Evolutionary conservation across 2,888 invertebrate genomes (phyloP).

Genomic region (Pherbina coryleti): DNA sequence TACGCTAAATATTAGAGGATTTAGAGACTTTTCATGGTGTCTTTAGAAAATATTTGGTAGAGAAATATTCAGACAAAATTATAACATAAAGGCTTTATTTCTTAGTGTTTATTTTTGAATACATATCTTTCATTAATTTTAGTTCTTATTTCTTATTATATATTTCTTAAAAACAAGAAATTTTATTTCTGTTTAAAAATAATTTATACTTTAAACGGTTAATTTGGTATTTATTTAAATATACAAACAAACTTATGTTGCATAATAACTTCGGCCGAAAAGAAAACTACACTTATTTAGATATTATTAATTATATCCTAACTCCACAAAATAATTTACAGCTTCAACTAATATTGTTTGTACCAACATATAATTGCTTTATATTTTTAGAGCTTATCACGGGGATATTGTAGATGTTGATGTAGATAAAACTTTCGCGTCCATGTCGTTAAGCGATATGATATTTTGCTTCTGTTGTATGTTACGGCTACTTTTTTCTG

Average conservation of each 20-base stretch:
- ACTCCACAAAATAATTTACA: background rate
- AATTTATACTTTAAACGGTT: background rate
- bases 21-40: too few relatives aligned
- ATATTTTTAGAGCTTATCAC: background rate
- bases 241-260: background rate
- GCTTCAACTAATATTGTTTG: background rate
- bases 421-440: background rate
- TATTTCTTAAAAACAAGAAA: constrained; percentile 6
- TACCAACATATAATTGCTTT: background rate
- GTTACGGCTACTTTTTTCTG: background rate
- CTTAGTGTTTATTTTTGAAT: constrained; percentile 22
- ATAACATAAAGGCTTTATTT: background rate
- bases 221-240: background rate
- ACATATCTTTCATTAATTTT: constrained; percentile 7
- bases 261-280: background rate
- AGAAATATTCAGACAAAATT: too few relatives aligned
- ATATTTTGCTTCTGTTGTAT: constrained; percentile 14
- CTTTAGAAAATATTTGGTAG: too few relatives aligned
- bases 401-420: background rate
- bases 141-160: constrained; percentile 3
- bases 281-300: background rate
- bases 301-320: background rate
- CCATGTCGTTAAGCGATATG: background rate
- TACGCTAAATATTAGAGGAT: too few relatives aligned
- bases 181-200: constrained; percentile 4